Evolutionary conservation across 2,797 vertebrate genomes (phyloP), one percentile per base, ranked within the genome.

Genomic region (Alfaro cultratus): DNA sequence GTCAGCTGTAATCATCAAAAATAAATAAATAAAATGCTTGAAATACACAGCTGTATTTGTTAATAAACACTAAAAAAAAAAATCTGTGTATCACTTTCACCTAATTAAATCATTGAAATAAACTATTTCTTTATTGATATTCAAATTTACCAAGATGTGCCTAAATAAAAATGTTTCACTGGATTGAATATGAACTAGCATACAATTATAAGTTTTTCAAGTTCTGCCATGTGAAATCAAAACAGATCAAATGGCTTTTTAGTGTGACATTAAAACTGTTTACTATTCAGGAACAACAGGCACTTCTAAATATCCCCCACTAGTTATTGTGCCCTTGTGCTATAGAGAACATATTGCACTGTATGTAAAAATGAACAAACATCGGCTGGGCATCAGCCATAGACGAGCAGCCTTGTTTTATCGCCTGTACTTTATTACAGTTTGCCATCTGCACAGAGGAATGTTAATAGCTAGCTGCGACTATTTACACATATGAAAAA

Each of bases 371-470:
- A 94, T 94, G 89, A 95, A 94, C 94, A 95, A 95, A 94, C 93
- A 94, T 92, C 85, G 90, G 92, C 91, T 94, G 89, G 87, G 88
- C 89, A 81, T 90, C 80, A 91, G 93, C 91, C 93, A 91, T 93
- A 70, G 93, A 91, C 86, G 89, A 94, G 92, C 88, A 86, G 91
- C 93, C 85, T 93, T 89, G 92, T 95, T 96, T 97, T 96, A 96
- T 94, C 93, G 87, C 93, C 96, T 96, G 87, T 96, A 95, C 95
- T 96, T 96, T 96, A 96, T 95, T 96, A 94, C 95, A 94, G 95
- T 93, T 93, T 93, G 91, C 97, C 97, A 97, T 97, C 96, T 97
- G 97, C 86, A 96, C 93, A 70, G 91, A 94, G 86, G 95, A 94
- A 91, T 95, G 95, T 94, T 96, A 96, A 97, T 96, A 94, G 96